phyloP scores from a whole-genome alignment of 37 sponge, comb jelly and placozoan genomes.

The Petrosia ficiformis region DNA sequence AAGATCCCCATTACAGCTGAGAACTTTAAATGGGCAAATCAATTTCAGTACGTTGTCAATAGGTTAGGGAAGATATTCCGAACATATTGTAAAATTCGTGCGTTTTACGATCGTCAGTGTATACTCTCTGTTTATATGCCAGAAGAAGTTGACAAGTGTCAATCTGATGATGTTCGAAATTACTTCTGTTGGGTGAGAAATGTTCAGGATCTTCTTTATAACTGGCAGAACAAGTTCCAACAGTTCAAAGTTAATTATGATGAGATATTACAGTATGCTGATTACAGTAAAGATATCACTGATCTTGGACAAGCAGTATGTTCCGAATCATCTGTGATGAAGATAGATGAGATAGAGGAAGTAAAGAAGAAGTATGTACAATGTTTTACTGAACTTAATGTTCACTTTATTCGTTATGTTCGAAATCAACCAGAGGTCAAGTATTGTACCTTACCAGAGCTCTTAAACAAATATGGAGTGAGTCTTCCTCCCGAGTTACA shows the following conservation, averaged over 20 bases:
- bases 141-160: not conserved
- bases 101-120: conserved; percentile 8
- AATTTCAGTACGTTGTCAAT: conserved; percentile 13
- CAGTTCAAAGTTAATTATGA: conserved; percentile 39
- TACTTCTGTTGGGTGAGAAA: conserved; percentile 59
- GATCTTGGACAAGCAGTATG: conserved; percentile 21
- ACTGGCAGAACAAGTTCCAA: conserved; percentile 49
- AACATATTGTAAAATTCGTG: conserved; percentile 17
- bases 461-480: no score
- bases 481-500: no score
- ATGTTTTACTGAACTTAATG: conserved; percentile 27
- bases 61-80: conserved; percentile 27
- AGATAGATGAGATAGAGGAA: not conserved
- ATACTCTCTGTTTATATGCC: conserved; percentile 16
- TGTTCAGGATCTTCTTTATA: conserved; percentile 18
- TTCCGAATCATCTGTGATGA: conserved; percentile 10
- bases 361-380: conserved; percentile 8
- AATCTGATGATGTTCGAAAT: conserved; percentile 22
- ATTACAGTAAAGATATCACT: not conserved
- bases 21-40: conserved; percentile 32
- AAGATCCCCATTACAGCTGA: conserved; percentile 27
- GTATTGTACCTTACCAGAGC: no score
- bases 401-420: conserved; percentile 24
- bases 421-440: conserved; percentile 33
- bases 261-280: conserved; percentile 43